A percentile compares a stretch with the other conserved stretches of the same genome.
These are phyloP conservation scores for Rattus rattus DNA, from an alignment of 2,113 vertebrate genomes.

Conservation along the genomic window DNA sequence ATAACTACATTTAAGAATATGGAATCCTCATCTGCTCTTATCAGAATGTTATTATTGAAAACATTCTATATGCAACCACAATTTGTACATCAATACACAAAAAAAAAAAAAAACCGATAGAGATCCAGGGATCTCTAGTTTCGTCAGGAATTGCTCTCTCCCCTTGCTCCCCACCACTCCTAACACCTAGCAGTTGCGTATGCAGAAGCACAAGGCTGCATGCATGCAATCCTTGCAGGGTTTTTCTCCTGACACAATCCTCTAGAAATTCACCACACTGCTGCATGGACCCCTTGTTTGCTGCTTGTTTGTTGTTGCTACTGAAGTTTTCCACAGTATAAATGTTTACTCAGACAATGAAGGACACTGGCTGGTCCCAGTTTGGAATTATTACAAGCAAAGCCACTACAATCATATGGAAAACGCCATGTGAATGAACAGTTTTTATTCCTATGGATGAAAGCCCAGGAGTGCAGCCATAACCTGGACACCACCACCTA, in stretches of 20 bases:
- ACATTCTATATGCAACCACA: background rate
- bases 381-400: background rate
- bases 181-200: background rate
- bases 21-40: background rate
- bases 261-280: background rate
- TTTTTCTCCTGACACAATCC: background rate
- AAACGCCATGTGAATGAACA: background rate
- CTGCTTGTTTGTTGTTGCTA: background rate
- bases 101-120: background rate
- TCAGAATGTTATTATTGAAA: too few relatives aligned
- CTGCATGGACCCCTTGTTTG: background rate
- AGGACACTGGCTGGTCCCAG: background rate
- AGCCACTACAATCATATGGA: background rate
- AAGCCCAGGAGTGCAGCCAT: background rate
- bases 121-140: too few relatives aligned
- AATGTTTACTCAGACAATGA: background rate
- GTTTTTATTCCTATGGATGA: background rate
- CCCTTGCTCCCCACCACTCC: background rate
- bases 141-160: too few relatives aligned
- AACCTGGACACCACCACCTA: background rate
- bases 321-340: background rate
- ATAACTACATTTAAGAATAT: background rate
- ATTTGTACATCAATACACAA: background rate
- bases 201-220: background rate
- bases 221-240: background rate